A percentile compares a stretch with the other conserved stretches of the same genome.
Conservation (phyloP, 2,797 vertebrate species). For the Scolopax rusticola region DNA sequence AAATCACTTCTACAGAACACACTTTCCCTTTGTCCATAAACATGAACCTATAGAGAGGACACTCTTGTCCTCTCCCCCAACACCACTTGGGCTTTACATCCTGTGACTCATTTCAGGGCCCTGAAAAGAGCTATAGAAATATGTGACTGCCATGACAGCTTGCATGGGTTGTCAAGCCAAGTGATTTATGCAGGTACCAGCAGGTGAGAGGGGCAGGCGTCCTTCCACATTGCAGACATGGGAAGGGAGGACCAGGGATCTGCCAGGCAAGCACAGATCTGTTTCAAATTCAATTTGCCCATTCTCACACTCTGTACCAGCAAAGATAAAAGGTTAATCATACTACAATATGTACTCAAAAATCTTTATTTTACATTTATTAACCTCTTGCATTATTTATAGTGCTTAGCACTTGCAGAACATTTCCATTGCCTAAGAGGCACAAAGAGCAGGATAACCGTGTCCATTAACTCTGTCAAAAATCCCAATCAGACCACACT, state of each 20-base stretch:
- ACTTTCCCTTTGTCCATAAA: background rate
- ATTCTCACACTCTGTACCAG: background rate
- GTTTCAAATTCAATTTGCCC: background rate
- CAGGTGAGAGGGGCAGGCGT: accelerated
- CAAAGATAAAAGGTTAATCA: background rate
- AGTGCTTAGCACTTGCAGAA: background rate
- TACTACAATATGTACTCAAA: background rate
- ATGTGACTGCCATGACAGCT: accelerated
- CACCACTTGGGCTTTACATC: background rate
- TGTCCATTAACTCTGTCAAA: background rate
- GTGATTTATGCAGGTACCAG: background rate
- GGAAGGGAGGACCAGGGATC: background rate
- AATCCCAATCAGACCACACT: background rate
- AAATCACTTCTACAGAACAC: background rate
- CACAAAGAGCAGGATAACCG: background rate
- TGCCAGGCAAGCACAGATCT: background rate
- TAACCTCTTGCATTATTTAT: background rate
- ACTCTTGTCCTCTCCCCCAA: accelerated
- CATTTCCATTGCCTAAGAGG: background rate
- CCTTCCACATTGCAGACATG: accelerated
- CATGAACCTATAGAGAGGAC: background rate
- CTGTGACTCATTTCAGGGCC: background rate
- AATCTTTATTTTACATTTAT: background rate
- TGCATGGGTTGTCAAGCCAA: background rate
- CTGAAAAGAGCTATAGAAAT: background rate